These are phyloP conservation scores for Lochmaea capreae DNA, from an alignment of 2,888 invertebrate genomes.

Conservation along the genomic window DNA sequence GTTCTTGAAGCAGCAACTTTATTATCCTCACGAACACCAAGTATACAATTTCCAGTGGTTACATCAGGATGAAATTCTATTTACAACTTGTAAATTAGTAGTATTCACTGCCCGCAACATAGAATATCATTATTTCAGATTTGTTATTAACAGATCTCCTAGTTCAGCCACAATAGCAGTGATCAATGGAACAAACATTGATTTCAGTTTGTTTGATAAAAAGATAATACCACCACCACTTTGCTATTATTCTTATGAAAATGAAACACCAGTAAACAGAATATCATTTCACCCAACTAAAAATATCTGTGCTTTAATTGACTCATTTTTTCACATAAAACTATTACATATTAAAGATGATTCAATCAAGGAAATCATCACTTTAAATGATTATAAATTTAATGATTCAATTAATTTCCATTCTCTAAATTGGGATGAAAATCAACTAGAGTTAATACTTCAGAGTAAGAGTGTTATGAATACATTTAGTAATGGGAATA, in stretches of 20 bases:
- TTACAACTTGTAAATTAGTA: slow-evolving; percentile 41
- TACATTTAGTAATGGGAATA: not conserved
- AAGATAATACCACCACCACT: slow-evolving; percentile 88
- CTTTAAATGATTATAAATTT: slow-evolving; percentile 15
- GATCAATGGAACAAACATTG: slow-evolving; percentile 78
- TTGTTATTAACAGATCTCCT: slow-evolving; percentile 39
- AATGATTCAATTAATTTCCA: slow-evolving; percentile 6
- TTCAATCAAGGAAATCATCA: slow-evolving; percentile 7
- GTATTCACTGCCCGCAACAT: slow-evolving; percentile 43
- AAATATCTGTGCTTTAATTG: slow-evolving; percentile 44
- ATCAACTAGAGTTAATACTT: slow-evolving; percentile 17
- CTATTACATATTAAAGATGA: slow-evolving; percentile 32
- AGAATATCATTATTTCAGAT: slow-evolving; percentile 41
- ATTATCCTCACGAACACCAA: slow-evolving; percentile 34
- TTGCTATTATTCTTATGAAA: slow-evolving; percentile 72
- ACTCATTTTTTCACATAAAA: slow-evolving; percentile 40
- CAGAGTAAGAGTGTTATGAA: not conserved
- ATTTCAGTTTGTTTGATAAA: slow-evolving; percentile 79
- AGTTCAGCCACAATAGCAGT: slow-evolving; percentile 72
- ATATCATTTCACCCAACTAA: slow-evolving; percentile 69
- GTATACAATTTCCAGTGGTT: slow-evolving; percentile 45
- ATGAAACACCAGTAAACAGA: slow-evolving; percentile 70
- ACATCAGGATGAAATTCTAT: slow-evolving; percentile 36
- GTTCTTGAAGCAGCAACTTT: slow-evolving; percentile 51
- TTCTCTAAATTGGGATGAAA: slow-evolving; percentile 23